Conservation (phyloP, 1,140 invertebrate genomes). For the Trichonephila inaurata region DNA sequence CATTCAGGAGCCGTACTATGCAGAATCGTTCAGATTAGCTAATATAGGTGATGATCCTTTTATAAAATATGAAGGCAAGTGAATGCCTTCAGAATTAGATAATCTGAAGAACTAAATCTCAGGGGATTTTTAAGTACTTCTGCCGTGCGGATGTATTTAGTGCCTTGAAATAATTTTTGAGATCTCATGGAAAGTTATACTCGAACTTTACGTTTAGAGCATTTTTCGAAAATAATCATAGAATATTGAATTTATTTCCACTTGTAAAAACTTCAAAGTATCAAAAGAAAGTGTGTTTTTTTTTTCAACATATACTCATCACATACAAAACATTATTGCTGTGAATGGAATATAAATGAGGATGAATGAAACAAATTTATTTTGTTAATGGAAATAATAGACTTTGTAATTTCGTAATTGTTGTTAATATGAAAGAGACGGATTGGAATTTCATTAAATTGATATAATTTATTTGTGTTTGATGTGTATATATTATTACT, state of each 20-base stretch:
- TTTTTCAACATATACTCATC: no score
- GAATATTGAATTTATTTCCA: background rate
- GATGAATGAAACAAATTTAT: no score
- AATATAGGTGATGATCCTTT: conserved; percentile 56
- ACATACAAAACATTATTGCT: no score
- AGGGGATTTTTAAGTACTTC: background rate
- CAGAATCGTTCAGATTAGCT: conserved; percentile 59
- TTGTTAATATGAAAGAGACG: no score
- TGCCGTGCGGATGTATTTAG: background rate
- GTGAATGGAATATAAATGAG: no score
- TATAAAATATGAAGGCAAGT: conserved; percentile 7
- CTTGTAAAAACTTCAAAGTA: background rate
- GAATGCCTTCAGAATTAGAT: background rate
- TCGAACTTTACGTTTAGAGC: background rate
- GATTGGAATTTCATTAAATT: no score
- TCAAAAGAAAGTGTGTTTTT: background rate
- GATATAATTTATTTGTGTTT: no score
- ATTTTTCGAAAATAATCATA: background rate
- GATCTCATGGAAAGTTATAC: no score
- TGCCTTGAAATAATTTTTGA: background rate
- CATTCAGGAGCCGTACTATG: conserved; percentile 56
- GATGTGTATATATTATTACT: no score
- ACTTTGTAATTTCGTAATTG: no score
- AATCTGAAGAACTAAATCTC: background rate
- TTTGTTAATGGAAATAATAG: no score